Evolutionary conservation across 1,140 invertebrate species (phyloP).

Genomic region (Conus betulinus): DNA sequence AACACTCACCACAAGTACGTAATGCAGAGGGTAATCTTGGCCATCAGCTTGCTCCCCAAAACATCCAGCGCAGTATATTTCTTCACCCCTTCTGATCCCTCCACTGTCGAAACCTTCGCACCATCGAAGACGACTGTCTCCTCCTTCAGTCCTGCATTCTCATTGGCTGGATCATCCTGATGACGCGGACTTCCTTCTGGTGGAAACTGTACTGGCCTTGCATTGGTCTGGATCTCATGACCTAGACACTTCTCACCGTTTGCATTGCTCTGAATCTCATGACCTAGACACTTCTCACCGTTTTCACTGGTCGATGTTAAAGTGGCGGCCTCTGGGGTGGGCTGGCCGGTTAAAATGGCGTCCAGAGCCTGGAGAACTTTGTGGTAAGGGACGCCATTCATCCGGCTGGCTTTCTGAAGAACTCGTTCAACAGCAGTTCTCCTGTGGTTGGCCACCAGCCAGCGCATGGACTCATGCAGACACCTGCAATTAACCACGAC

Average conservation of each 20-base stretch:
- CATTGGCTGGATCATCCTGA: neutral
- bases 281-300: neutral
- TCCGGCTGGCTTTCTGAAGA: constrained; percentile 37
- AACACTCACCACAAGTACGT: constrained; percentile 39
- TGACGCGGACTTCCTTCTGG: neutral
- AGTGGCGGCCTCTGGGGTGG: neutral
- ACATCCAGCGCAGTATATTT: constrained; percentile 43
- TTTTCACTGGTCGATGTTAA: neutral
- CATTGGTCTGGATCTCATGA: neutral
- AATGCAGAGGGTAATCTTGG: constrained; percentile 33
- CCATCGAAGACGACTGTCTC: neutral
- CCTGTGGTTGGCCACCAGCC: constrained; percentile 46
- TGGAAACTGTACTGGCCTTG: neutral
- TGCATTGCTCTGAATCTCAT: neutral
- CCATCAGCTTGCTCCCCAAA: constrained; percentile 24
- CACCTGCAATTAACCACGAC: constrained; percentile 26
- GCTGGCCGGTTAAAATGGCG: neutral
- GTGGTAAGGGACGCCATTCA: constrained; percentile 38
- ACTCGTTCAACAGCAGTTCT: constrained; percentile 36
- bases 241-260: neutral
- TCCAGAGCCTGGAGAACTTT: constrained; percentile 5
- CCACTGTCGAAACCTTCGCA: neutral
- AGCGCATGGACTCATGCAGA: constrained; percentile 49
- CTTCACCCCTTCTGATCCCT: neutral
- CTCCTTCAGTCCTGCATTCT: neutral